These are phyloP conservation scores for Pelodytes ibericus DNA, from an alignment of 2,797 vertebrate genomes.

Conservation along the genomic window DNA sequence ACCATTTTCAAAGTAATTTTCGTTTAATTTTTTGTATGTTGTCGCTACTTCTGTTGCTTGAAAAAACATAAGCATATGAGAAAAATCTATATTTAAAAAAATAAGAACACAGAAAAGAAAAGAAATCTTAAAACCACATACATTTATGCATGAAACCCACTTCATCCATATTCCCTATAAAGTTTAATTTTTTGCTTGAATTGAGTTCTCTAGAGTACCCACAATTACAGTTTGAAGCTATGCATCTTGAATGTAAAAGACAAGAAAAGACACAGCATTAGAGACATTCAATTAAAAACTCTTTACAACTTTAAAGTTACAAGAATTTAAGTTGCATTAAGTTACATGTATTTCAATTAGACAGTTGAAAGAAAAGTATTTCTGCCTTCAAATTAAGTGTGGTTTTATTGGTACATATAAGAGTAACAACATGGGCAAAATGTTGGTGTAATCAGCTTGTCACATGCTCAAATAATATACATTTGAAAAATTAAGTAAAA, in stretches of 20 bases:
- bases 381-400: not conserved
- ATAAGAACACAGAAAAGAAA: too few relatives aligned
- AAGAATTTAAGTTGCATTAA: not conserved
- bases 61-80: too few relatives aligned
- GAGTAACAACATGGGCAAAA: not conserved
- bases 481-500: too few relatives aligned
- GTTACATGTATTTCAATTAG: slow-evolving; percentile 7
- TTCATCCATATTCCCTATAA: not conserved
- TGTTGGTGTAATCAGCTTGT: not conserved
- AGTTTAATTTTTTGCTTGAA: slow-evolving; percentile 1
- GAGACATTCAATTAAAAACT: not conserved
- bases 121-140: not conserved
- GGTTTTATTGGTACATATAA: slow-evolving; percentile 7
- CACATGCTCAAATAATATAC: too few relatives aligned
- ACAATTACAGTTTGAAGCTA: not conserved
- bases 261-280: not conserved
- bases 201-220: not conserved
- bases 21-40: too few relatives aligned
- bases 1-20: too few relatives aligned
- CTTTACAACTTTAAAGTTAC: slow-evolving; percentile 11
- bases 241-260: slow-evolving; percentile 1
- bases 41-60: too few relatives aligned
- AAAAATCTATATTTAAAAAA: too few relatives aligned
- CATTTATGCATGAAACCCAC: not conserved
- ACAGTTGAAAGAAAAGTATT: slow-evolving; percentile 4